Conservation (phyloP, 1,140 invertebrate species). For the Hyposmocoma kahamanoa region DNA sequence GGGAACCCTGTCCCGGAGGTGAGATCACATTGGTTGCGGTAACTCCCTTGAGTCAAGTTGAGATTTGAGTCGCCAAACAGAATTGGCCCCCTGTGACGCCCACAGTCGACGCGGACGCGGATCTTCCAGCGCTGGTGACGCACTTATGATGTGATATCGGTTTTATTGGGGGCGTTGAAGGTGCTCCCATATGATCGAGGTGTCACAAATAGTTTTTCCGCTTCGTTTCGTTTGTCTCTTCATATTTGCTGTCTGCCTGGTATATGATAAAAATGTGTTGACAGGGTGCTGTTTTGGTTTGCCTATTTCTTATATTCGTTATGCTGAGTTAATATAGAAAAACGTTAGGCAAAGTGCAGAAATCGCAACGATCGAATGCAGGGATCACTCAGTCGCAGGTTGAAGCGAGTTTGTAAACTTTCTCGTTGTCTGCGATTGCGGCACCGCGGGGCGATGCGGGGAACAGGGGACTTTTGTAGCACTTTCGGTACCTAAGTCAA, state of each 20-base stretch:
- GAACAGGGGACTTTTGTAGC: no score
- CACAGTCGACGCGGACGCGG: background rate
- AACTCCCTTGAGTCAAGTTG: conserved; percentile 36
- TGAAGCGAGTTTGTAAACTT: no score
- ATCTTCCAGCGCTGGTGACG: background rate
- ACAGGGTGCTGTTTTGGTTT: no score
- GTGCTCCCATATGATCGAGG: conserved; percentile 29
- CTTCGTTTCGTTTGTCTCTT: conserved; percentile 18
- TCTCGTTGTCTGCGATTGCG: no score
- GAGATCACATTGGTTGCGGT: conserved; percentile 31
- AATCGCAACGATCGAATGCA: no score
- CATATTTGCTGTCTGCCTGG: background rate
- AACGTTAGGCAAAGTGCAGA: no score
- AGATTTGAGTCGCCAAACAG: conserved; percentile 14
- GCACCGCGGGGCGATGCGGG: no score
- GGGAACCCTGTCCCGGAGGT: conserved; percentile 14
- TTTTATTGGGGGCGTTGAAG: conserved; percentile 31
- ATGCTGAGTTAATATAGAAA: no score
- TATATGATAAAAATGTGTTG: no score
- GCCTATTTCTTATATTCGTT: no score
- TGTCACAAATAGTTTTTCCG: conserved; percentile 41
- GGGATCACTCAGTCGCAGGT: no score
- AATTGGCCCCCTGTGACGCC: background rate
- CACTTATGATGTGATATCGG: conserved; percentile 32
- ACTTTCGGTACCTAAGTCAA: no score